A percentile compares a stretch with the other conserved stretches of the same genome.
These are phyloP conservation scores for Hipparchia sbordonii DNA, from an alignment of 2,888 invertebrate species.

Conservation along the genomic window DNA sequence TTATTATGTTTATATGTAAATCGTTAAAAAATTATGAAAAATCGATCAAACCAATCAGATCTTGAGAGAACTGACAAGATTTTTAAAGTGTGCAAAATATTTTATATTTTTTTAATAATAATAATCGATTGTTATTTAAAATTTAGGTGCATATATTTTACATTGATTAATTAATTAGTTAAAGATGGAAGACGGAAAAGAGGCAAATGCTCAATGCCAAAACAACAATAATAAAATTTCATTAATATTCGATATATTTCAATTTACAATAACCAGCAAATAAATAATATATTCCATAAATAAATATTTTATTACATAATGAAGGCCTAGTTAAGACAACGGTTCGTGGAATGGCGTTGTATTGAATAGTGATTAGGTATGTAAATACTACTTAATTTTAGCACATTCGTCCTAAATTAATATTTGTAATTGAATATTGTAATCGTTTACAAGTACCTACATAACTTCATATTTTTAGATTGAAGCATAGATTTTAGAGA, in stretches of 20 bases:
- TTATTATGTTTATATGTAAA: too few relatives aligned
- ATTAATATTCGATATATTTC: slow-evolving; percentile 20
- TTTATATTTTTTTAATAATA: too few relatives aligned
- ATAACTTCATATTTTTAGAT: background rate
- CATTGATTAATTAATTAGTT: background rate
- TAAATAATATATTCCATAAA: slow-evolving; percentile 8
- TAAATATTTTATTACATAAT: slow-evolving; percentile 5
- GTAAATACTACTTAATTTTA: background rate
- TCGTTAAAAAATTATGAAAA: too few relatives aligned
- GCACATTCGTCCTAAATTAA: slow-evolving; percentile 7
- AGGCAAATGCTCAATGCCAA: slow-evolving; percentile 1
- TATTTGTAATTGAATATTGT: background rate
- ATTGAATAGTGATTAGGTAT: background rate
- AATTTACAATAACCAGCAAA: slow-evolving; percentile 1
- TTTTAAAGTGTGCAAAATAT: background rate
- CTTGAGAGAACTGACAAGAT: background rate
- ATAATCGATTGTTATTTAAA: background rate
- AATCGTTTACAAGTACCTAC: background rate
- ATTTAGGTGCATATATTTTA: background rate
- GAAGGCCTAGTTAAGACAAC: slow-evolving; percentile 8
- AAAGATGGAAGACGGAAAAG: background rate
- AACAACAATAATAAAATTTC: background rate
- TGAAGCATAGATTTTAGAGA: too few relatives aligned
- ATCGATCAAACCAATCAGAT: too few relatives aligned
- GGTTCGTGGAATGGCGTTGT: slow-evolving; percentile 4